Conservation (phyloP, 2,113 vertebrate species). For the Pionites leucogaster region DNA sequence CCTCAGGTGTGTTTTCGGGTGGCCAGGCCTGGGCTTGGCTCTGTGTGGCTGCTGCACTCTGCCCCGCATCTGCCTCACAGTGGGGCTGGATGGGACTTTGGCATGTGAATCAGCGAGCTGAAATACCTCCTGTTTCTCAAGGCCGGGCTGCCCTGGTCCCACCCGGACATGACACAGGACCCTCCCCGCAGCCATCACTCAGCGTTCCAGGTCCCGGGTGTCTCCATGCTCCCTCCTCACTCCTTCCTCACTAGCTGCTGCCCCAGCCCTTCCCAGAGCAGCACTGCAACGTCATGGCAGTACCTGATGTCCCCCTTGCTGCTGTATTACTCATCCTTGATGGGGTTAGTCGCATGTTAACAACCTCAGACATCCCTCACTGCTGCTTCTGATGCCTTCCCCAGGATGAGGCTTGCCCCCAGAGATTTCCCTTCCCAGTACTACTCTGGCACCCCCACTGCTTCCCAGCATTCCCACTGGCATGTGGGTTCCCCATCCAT, state of each 20-base stretch:
- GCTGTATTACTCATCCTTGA: not conserved
- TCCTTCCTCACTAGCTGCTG: not conserved
- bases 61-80: rapidly evolving
- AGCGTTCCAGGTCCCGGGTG: not conserved
- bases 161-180: not conserved
- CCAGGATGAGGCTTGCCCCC: not conserved
- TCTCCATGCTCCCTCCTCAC: rapidly evolving
- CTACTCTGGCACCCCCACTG: not conserved
- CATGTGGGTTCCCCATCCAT: not conserved
- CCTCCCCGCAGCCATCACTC: not conserved
- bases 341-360: not conserved
- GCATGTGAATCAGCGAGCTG: not conserved
- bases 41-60: rapidly evolving
- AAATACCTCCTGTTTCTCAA: not conserved
- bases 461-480: not conserved
- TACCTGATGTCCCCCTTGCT: rapidly evolving
- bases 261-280: not conserved
- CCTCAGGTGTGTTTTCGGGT: rapidly evolving
- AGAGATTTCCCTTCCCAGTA: not conserved
- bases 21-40: not conserved
- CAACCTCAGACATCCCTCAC: not conserved
- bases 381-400: not conserved
- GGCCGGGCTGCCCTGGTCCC: not conserved
- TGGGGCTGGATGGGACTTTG: not conserved
- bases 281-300: not conserved